Evolutionary conservation across 2,113 vertebrate species (phyloP).

Genomic region (Odocoileus virginianus): DNA sequence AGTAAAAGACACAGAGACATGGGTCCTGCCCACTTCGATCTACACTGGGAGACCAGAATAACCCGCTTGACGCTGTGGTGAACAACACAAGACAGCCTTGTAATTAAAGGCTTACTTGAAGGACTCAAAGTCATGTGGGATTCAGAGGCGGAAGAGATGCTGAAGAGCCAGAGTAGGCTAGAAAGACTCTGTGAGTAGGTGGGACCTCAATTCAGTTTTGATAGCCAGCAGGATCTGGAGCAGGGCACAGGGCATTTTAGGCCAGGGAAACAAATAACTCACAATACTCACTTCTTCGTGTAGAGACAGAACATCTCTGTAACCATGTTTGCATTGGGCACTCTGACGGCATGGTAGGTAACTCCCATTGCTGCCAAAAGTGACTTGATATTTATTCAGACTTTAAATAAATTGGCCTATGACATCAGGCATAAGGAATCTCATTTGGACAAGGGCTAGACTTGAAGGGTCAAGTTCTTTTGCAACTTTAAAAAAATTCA

Average conservation of each 20-base stretch:
- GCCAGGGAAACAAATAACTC: background rate
- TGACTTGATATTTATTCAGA: conserved; percentile 25
- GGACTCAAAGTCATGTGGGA: background rate
- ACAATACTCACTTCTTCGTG: background rate
- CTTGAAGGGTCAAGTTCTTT: background rate
- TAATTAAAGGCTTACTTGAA: conserved; percentile 44
- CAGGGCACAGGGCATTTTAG: background rate
- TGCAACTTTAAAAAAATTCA: background rate
- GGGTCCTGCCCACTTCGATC: background rate
- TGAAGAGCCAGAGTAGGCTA: background rate
- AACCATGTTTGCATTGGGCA: background rate
- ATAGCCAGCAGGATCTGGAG: background rate
- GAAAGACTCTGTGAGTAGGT: background rate
- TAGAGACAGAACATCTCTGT: background rate
- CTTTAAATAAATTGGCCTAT: background rate
- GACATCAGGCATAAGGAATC: background rate
- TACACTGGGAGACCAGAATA: conserved; percentile 34
- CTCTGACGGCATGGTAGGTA: background rate
- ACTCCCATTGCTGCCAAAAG: background rate
- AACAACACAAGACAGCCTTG: background rate
- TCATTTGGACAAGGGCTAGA: background rate
- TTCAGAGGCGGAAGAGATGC: background rate
- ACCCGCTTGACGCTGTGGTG: background rate
- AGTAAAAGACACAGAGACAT: background rate
- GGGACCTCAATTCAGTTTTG: background rate